These are phyloP conservation scores for Spialia ferax DNA, from an alignment of 2,888 invertebrate species.

Conservation along the genomic window DNA sequence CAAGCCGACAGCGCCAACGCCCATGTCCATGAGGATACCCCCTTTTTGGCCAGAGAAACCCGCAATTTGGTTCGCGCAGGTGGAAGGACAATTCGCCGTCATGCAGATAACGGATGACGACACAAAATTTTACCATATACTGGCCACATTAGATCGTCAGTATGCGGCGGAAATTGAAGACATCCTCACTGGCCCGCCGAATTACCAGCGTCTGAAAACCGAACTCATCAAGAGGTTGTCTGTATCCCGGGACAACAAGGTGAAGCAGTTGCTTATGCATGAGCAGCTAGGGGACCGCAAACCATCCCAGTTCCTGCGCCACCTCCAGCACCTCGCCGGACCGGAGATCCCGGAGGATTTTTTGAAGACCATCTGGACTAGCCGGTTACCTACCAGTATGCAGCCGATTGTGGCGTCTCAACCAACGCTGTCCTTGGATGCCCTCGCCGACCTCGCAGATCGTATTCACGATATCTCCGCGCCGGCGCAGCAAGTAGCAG, in stretches of 20 bases:
- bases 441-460: background rate
- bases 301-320: conserved; percentile 14
- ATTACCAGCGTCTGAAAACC: background rate
- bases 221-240: conserved; percentile 27
- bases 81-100: conserved; percentile 49
- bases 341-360: conserved; percentile 2
- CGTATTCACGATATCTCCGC: background rate
- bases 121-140: conserved; percentile 18
- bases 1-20: too few relatives aligned
- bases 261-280: conserved; percentile 1
- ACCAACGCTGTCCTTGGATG: background rate
- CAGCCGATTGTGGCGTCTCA: conserved; percentile 7
- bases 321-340: conserved; percentile 7
- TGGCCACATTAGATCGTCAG: conserved; percentile 5
- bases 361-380: background rate
- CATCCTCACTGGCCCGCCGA: background rate
- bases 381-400: background rate
- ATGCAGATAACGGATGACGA: conserved; percentile 38
- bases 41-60: conserved; percentile 50
- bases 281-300: conserved; percentile 8
- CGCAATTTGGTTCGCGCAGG: conserved; percentile 49
- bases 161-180: conserved; percentile 16
- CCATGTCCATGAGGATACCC: conserved; percentile 18
- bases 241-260: conserved; percentile 5
- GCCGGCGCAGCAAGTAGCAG: background rate